These are phyloP conservation scores for Pterostichus madidus DNA, from an alignment of 2,888 invertebrate genomes.

Conservation along the genomic window DNA sequence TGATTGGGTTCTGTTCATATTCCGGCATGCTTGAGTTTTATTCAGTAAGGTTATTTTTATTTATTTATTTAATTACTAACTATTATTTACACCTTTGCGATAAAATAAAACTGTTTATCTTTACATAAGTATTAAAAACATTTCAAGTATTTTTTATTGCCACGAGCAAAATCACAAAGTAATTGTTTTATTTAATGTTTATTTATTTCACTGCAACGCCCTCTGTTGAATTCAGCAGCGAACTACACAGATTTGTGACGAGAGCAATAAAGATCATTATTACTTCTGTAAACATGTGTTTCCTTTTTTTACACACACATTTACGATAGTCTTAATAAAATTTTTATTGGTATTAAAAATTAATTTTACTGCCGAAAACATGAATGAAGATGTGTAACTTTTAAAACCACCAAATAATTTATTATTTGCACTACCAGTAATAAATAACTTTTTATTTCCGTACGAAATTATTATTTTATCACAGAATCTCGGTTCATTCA, in stretches of 20 bases:
- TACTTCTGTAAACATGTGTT: conserved; percentile 66
- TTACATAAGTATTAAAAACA: no score
- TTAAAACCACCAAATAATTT: conserved; percentile 64
- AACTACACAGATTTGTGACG: conserved; percentile 27
- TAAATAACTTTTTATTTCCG: conserved; percentile 53
- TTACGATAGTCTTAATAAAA: conserved; percentile 66
- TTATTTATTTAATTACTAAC: conserved; percentile 52
- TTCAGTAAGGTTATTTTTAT: conserved; percentile 57
- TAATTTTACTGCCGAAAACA: conserved; percentile 66
- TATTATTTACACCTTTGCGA: background rate
- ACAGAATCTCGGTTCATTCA: background rate
- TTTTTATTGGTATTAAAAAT: conserved; percentile 66
- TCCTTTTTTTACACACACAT: conserved; percentile 61
- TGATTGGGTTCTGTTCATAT: conserved; percentile 34
- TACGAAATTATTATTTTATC: conserved; percentile 18
- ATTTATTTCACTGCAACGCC: background rate
- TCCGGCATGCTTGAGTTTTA: conserved; percentile 32
- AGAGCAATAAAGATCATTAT: conserved; percentile 65
- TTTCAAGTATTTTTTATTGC: no score
- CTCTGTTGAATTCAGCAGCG: background rate
- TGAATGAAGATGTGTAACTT: conserved; percentile 66
- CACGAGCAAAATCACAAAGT: no score
- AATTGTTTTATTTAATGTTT: background rate
- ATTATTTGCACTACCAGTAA: conserved; percentile 63
- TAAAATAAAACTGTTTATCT: no score